These are phyloP conservation scores for Drosophila barbarae DNA, from an alignment of 2,888 invertebrate genomes.

Conservation along the genomic window DNA sequence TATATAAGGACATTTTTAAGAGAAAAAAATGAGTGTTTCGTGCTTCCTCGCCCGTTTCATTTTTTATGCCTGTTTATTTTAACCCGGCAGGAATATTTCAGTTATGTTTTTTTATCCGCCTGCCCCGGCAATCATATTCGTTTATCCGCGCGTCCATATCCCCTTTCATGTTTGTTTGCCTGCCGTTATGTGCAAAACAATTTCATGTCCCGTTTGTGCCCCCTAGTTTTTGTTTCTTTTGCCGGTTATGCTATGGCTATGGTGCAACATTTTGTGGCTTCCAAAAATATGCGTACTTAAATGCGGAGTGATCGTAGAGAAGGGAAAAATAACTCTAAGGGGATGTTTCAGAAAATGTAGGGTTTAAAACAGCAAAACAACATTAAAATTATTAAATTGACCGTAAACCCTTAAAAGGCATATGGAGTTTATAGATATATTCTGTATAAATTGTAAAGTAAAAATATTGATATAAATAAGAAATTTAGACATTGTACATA, in stretches of 20 bases:
- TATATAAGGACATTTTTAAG: conserved; percentile 14
- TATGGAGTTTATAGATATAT: too few relatives aligned
- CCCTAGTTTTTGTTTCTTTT: conserved; percentile 32
- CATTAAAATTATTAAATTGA: not conserved
- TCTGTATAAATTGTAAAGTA: too few relatives aligned
- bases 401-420: too few relatives aligned
- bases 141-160: conserved; percentile 34
- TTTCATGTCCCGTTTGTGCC: conserved; percentile 58
- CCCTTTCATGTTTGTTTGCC: conserved; percentile 51
- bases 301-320: not conserved
- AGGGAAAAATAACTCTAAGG: conserved; percentile 6
- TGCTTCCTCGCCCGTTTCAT: conserved; percentile 44
- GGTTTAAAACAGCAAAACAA: not conserved
- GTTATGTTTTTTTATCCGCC: conserved; percentile 27
- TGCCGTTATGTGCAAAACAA: conserved; percentile 68
- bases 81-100: conserved; percentile 33
- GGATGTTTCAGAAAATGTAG: not conserved
- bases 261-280: conserved; percentile 61
- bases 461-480: too few relatives aligned
- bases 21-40: conserved; percentile 38
- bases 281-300: conserved; percentile 57
- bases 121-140: conserved; percentile 29
- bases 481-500: too few relatives aligned
- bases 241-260: conserved; percentile 34
- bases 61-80: conserved; percentile 43